Percentiles rank a stretch among this genome's conserved stretches.
These are phyloP conservation scores for Tyrannus savana DNA, from an alignment of 2,113 vertebrate genomes.

Conservation along the genomic window DNA sequence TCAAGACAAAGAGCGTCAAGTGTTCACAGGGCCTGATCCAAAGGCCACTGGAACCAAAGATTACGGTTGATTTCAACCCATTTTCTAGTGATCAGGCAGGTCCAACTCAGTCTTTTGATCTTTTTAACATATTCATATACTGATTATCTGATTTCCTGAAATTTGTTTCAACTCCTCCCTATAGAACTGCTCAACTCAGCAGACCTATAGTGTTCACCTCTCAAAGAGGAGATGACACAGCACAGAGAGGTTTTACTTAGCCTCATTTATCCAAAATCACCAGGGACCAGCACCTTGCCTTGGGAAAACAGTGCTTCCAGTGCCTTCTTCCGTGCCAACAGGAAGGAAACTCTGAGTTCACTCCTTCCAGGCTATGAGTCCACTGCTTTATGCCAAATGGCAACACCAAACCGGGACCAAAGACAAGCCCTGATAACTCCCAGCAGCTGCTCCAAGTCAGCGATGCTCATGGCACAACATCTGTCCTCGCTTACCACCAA, in stretches of 20 bases:
- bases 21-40: background rate
- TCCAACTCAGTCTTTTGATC: background rate
- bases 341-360: background rate
- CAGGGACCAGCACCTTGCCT: background rate
- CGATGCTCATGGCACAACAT: background rate
- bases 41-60: background rate
- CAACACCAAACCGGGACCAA: background rate
- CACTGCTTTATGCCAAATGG: background rate
- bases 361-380: background rate
- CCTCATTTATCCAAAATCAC: background rate
- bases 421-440: background rate
- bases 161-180: background rate
- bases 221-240: background rate
- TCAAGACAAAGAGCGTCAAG: background rate
- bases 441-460: background rate
- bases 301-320: background rate
- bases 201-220: background rate
- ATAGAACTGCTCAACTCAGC: background rate
- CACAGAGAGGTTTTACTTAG: background rate
- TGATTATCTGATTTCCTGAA: background rate
- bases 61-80: background rate
- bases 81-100: background rate
- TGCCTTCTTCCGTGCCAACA: rapidly evolving
- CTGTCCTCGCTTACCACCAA: background rate
- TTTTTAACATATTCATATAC: background rate